Percentiles rank a stretch among this genome's conserved stretches.
Evolutionary conservation across 2,113 vertebrate genomes (phyloP).

Genomic region (Ursus arctos): DNA sequence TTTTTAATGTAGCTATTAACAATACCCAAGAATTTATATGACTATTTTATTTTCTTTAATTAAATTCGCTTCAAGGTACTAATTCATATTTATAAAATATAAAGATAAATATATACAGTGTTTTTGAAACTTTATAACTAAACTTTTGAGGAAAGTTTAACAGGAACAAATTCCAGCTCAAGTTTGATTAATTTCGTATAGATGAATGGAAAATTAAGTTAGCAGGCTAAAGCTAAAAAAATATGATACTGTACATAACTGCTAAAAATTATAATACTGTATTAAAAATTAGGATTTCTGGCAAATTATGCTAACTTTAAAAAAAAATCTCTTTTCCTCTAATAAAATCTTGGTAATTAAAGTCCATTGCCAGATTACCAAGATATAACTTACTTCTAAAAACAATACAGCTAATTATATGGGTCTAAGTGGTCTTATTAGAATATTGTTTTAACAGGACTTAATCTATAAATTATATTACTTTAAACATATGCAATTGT

Average conservation of each 20-base stretch:
- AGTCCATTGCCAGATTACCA: neutral
- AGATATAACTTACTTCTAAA: neutral
- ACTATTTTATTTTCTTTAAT: constrained; percentile 38
- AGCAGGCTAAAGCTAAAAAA: constrained; percentile 43
- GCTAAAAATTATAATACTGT: neutral
- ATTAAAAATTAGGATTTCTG: constrained; percentile 11
- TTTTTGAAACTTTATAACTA: constrained; percentile 23
- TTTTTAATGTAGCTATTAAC: constrained; percentile 23
- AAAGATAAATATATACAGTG: constrained; percentile 3
- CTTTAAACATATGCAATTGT: neutral
- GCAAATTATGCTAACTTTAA: neutral
- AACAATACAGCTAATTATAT: neutral
- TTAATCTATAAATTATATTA: neutral
- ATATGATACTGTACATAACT: neutral
- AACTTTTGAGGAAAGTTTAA: constrained; percentile 35
- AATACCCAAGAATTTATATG: neutral
- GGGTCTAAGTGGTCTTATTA: neutral
- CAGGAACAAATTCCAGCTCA: neutral
- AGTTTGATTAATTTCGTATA: constrained; percentile 2
- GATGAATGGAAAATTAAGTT: constrained; percentile 21
- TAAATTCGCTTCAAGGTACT: neutral
- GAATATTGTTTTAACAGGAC: neutral
- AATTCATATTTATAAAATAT: constrained; percentile 26
- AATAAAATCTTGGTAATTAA: constrained; percentile 42
- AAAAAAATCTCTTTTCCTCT: neutral